Evolutionary conservation across 2,888 invertebrate species (phyloP).

Genomic region (Saturnia pavonia): DNA sequence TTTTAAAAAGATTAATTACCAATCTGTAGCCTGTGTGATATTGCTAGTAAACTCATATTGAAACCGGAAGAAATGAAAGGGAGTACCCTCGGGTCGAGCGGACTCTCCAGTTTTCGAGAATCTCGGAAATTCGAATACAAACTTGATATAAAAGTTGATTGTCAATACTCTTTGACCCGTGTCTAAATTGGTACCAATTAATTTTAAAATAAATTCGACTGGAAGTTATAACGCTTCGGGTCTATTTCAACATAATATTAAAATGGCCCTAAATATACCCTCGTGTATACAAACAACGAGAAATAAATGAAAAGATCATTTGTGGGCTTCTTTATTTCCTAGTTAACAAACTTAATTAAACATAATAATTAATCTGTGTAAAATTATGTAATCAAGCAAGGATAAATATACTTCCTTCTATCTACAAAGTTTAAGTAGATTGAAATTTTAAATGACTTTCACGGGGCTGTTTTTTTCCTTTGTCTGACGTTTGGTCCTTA

Average conservation of each 20-base stretch:
- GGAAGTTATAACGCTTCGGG: neutral
- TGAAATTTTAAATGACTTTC: neutral
- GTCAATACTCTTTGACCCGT: neutral
- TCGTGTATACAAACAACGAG: neutral
- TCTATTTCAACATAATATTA: neutral
- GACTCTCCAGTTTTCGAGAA: neutral
- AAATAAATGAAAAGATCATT: too few relatives aligned
- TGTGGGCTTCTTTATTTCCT: too few relatives aligned
- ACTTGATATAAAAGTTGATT: constrained; percentile 3
- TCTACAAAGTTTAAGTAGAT: neutral
- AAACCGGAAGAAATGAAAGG: constrained; percentile 9
- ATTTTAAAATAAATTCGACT: neutral
- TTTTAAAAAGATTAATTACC: neutral
- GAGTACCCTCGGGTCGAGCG: neutral
- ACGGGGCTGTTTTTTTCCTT: neutral
- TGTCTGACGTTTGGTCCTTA: neutral
- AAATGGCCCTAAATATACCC: neutral
- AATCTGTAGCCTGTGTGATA: neutral
- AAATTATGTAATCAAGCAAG: neutral
- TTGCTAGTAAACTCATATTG: neutral
- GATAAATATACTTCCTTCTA: neutral
- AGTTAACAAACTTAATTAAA: neutral
- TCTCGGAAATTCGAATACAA: neutral
- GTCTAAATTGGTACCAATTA: constrained; percentile 10
- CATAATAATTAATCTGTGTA: neutral